A percentile compares a stretch with the other conserved stretches of the same genome.
Conservation (phyloP, 2,888 invertebrate genomes). For the Amblyjoppa fuscipennis region DNA sequence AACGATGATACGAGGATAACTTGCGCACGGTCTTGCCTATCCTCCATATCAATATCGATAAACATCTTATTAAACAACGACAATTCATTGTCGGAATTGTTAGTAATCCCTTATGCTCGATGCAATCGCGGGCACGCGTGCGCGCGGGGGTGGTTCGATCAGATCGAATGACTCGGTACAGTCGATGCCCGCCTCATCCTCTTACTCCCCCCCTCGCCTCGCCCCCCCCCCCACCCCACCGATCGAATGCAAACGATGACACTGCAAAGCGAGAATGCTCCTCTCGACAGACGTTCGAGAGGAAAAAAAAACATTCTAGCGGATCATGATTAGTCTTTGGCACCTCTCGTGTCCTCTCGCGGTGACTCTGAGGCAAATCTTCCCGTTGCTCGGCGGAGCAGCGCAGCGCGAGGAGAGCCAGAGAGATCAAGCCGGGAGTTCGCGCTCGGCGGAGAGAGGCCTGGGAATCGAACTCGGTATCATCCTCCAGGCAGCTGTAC, state of each 20-base stretch:
- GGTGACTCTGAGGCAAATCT: constrained; percentile 26
- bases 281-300: not conserved
- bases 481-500: constrained; percentile 64
- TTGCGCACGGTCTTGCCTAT: not conserved
- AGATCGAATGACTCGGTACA: constrained; percentile 59
- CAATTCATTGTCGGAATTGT: constrained; percentile 40
- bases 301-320: constrained; percentile 2
- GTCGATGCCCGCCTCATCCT: not conserved
- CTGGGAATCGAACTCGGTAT: constrained; percentile 80
- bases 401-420: not conserved
- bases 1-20: constrained; percentile 38
- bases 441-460: constrained; percentile 48
- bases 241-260: constrained; percentile 40
- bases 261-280: not conserved
- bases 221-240: not conserved
- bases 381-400: constrained; percentile 6
- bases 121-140: not conserved
- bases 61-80: constrained; percentile 14
- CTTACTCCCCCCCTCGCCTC: too few relatives aligned
- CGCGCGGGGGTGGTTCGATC: constrained; percentile 29
- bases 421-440: constrained; percentile 51
- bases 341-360: constrained; percentile 34
- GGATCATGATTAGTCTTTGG: constrained; percentile 50
- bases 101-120: not conserved
- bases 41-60: constrained; percentile 16